These are phyloP conservation scores for Eucera pruinosa DNA, from an alignment of 2,888 invertebrate species.

Conservation along the genomic window DNA sequence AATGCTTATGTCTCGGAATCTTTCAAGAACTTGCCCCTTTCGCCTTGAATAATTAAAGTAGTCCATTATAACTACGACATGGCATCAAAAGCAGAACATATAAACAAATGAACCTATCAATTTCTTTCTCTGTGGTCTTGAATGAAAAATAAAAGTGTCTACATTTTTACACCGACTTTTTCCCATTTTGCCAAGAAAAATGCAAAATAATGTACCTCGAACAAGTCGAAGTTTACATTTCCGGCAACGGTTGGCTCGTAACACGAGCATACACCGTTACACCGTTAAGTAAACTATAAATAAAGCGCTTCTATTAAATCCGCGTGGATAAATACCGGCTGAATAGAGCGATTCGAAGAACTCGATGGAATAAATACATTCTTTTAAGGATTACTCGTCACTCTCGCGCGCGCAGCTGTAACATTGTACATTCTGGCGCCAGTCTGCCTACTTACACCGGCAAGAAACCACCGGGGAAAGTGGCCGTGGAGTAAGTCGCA, in stretches of 20 bases:
- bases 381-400: conserved; percentile 45
- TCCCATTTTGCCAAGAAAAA: neutral
- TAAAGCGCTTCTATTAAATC: conserved; percentile 43
- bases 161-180: neutral
- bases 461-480: conserved; percentile 34
- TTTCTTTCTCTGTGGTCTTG: no score
- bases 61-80: no score
- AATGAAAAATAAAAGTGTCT: neutral
- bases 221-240: neutral
- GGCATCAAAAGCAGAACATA: no score
- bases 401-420: conserved; percentile 15
- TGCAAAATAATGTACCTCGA: neutral
- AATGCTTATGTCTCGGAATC: no score
- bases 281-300: conserved; percentile 35
- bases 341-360: conserved; percentile 53
- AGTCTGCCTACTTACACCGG: conserved; percentile 36
- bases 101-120: no score
- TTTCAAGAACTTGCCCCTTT: no score
- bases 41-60: no score
- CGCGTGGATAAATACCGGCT: conserved; percentile 26
- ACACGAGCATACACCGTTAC: conserved; percentile 24
- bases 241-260: neutral
- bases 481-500: conserved; percentile 29
- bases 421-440: conserved; percentile 49
- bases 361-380: conserved; percentile 33